Evolutionary conservation across 1,140 invertebrate genomes (phyloP), one percentile per base, ranked within the genome.

Genomic region (Calosoma granatense): DNA sequence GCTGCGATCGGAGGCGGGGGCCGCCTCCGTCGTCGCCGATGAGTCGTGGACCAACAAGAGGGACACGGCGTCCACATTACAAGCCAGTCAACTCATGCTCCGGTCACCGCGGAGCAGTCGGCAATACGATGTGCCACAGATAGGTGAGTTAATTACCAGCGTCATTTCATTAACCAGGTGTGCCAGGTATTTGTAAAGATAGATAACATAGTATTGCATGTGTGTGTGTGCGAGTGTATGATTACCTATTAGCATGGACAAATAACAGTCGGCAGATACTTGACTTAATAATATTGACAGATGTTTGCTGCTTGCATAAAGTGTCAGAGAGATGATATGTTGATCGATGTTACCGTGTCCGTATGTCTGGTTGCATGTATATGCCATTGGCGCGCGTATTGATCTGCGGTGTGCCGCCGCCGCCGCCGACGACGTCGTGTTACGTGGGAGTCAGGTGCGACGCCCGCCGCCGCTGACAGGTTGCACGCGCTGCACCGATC

Each of bases 51-150:
- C 41, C 17, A 47, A 17, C 17, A 47, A 47, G 17, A 22, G 20
- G 22, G 20, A 53, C 20, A 11, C 20, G 22, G 17, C n/a, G 36
- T 12, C 4, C 52, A 53, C 20, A 1, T 23, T 14, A 55, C 69
- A 79, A 55, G 77, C 77, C 26, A 78, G 73, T 59, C 81, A 83
- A 63, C 68, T 84, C 56, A 81, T 85, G 80, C 67, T 83, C 58
- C 78, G 83, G 60, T 78, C 79, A 19, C 74, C 79, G 55, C 75
- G 82, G 63, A 80, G 80, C 53, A 80, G 79, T 67, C 68, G 81
- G 61, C 79, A 82, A 62, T 85, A 84, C 67, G 82, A 84, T 68
- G 81, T 85, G 56, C 83, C 83, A 60, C 82, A 84, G 70, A 84
- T 85, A 60, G 81, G 83, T 85, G 67, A 83, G 82, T 79, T 14